A percentile compares a stretch with the other conserved stretches of the same genome.
phyloP scores from a whole-genome alignment of 2,797 vertebrate genomes.

The Picus viridis region DNA sequence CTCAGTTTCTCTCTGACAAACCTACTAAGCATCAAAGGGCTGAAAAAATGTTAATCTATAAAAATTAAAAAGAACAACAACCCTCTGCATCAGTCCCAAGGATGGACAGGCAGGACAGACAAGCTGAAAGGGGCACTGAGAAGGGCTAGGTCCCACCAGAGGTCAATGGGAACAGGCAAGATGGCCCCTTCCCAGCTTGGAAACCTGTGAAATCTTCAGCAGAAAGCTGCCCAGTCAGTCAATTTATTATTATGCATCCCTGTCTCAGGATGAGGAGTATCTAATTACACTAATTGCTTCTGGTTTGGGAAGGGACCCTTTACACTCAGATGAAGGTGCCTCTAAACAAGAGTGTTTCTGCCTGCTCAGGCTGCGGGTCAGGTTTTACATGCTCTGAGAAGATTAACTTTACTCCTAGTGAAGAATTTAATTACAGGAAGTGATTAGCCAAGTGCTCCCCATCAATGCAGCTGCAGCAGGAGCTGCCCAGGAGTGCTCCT shows the following conservation, averaged over 20 bases:
- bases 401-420: slow-evolving; percentile 73
- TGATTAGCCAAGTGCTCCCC: slow-evolving; percentile 67
- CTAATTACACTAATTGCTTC: slow-evolving; percentile 42
- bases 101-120: background rate
- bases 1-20: background rate
- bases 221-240: background rate
- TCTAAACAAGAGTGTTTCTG: slow-evolving; percentile 17
- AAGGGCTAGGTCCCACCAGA: background rate
- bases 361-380: slow-evolving; percentile 48
- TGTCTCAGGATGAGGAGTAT: background rate
- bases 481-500: background rate
- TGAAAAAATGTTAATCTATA: background rate
- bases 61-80: background rate
- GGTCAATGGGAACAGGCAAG: background rate
- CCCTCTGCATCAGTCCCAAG: background rate
- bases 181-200: accelerated
- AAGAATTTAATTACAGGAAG: slow-evolving; percentile 75
- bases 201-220: background rate
- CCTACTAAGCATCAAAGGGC: background rate
- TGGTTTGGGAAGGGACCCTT: slow-evolving; percentile 1
- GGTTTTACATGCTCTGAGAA: slow-evolving; percentile 65
- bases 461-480: slow-evolving; percentile 13
- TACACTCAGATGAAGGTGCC: background rate
- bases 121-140: accelerated
- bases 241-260: background rate